Evolutionary conservation across 2,888 invertebrate genomes (phyloP).

Genomic region (Clostera curtula): DNA sequence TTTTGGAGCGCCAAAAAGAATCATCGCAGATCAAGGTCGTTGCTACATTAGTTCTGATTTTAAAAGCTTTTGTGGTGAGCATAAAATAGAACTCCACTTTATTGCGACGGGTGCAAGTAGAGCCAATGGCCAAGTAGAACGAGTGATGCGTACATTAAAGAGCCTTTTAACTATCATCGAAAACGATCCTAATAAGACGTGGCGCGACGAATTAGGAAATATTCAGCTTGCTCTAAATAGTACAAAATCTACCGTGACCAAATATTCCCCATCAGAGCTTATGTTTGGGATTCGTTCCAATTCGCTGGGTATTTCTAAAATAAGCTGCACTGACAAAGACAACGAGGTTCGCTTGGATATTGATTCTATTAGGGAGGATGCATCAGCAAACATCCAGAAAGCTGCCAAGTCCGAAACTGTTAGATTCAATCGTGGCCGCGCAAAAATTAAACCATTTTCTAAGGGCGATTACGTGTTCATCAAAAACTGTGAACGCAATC

Average conservation of each 20-base stretch:
- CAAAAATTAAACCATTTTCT: constrained; percentile 7
- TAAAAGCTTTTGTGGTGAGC: constrained; percentile 1
- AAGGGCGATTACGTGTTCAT: constrained; percentile 16
- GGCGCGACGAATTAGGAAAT: constrained; percentile 14
- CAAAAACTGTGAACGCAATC: constrained; percentile 13
- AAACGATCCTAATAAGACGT: constrained; percentile 2
- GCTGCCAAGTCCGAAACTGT: constrained; percentile 5
- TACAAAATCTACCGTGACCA: constrained; percentile 14
- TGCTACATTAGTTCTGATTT: constrained; percentile 2
- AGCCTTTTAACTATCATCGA: constrained; percentile 1
- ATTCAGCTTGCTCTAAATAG: constrained; percentile 20
- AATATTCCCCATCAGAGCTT: constrained; percentile 16
- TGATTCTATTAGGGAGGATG: constrained; percentile 3
- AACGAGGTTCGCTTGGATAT: constrained; percentile 6
- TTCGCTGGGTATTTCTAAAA: constrained; percentile 8
- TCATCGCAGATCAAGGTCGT: constrained; percentile 4
- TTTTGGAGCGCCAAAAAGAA: constrained; percentile 5
- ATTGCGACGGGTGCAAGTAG: constrained; percentile 2
- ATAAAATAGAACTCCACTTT: constrained; percentile 2
- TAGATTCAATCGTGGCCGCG: constrained; percentile 12
- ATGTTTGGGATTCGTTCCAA: constrained; percentile 15
- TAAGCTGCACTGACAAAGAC: neutral
- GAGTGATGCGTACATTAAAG: constrained; percentile 4
- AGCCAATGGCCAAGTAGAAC: neutral
- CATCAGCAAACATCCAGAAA: constrained; percentile 6